phyloP scores from a whole-genome alignment of 2,888 invertebrate species.

The Cryptocephalus primarius region DNA sequence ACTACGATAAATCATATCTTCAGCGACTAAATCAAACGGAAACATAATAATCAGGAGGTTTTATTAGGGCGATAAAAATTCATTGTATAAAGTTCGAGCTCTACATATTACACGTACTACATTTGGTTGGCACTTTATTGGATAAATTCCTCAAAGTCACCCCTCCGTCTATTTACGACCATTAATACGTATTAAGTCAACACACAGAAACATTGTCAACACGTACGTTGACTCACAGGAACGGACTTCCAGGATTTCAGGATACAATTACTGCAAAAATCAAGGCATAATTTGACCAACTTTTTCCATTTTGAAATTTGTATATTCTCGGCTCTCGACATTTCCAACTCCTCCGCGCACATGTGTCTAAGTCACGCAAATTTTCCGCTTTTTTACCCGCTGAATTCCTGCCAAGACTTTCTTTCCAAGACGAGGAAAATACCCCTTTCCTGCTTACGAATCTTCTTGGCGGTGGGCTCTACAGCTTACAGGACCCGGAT shows the following conservation, averaged over 20 bases:
- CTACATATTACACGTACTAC: neutral
- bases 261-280: no score
- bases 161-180: slow-evolving; percentile 18
- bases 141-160: slow-evolving; percentile 17
- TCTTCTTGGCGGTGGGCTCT: no score
- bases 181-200: slow-evolving; percentile 37
- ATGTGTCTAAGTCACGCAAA: no score
- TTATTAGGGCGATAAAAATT: slow-evolving; percentile 17
- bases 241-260: slow-evolving; percentile 1
- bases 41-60: slow-evolving; percentile 16
- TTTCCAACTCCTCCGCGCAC: no score
- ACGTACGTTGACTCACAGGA: neutral
- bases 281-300: no score
- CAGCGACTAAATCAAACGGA: slow-evolving; percentile 15
- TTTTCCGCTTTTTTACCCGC: no score
- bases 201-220: slow-evolving; percentile 20
- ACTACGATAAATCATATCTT: slow-evolving; percentile 20
- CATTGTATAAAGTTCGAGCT: neutral
- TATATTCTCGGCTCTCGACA: no score
- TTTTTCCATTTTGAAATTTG: no score
- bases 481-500: no score
- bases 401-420: no score
- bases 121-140: slow-evolving; percentile 15
- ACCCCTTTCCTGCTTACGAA: no score
- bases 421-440: no score